Base-by-base conservation (phyloP, 2,113 vertebrate genomes). In the Muscicapa adusta region DNA sequence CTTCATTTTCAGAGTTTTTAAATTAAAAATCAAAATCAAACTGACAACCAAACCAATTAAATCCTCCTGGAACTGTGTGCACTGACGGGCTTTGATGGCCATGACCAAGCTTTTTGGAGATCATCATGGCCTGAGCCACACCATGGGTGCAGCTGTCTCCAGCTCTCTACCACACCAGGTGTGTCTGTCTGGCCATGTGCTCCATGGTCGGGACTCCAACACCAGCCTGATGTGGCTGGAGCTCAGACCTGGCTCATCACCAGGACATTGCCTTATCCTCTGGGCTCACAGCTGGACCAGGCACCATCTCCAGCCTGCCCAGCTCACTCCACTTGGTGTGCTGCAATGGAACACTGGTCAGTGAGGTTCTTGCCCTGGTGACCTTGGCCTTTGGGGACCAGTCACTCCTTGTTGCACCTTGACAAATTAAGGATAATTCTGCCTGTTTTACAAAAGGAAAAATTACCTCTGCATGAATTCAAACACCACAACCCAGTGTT, bases 171-270 rank as follows among this genome's bases (percentile, higher is more conserved):
- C 12, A 6, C 2, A 1, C n/a, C 51, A 17, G 4, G 3, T 48
- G 11, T 0, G 0, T 14, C 33, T 73, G 8, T 36, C 18, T 48
- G 65, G n/a, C 60, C 24, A 1, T 4, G 14, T 29, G 8, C 33
- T 28, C 19, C 29, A 5, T 31, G 58, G n/a, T 26, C 53, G 36
- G n/a, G n/a, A 14, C 19, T 25, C 25, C 0, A 0, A 33, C 12
- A 11, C 0, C 0, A 56, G 24, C 23, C 24, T 34, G 36, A 9
- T 20, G 45, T 67, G 54, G 7, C 12, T 43, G 16, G 48, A 34
- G n/a, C 54, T 77, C 40, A 70, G 13, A 43, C 26, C 40, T 18
- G 8, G 34, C 71, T 53, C 31, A 18, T 20, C 12, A 5, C 42
- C 12, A 3, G 33, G 29, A 24, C 6, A 3, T 7, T 61, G 31